A percentile compares a stretch with the other conserved stretches of the same genome.
These are phyloP conservation scores for Drosophila parthenogenetica DNA, from an alignment of 2,888 invertebrate genomes.

Conservation along the genomic window DNA sequence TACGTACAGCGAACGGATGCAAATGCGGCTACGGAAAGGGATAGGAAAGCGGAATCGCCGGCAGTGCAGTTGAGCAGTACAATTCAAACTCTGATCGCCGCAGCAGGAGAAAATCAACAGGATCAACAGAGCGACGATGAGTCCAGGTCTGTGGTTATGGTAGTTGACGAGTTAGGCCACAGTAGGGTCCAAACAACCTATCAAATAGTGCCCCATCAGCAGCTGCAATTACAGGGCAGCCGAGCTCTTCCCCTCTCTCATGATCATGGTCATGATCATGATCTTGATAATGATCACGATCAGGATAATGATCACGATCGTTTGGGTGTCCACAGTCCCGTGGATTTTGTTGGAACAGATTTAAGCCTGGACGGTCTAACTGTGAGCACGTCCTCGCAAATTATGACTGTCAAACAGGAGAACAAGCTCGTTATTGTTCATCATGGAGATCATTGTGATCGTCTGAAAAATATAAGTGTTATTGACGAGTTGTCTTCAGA, in stretches of 20 bases:
- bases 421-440: conserved; percentile 75
- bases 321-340: conserved; percentile 62
- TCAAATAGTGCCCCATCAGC: conserved; percentile 67
- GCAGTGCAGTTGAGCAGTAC: conserved; percentile 32
- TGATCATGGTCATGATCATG: conserved; percentile 1
- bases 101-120: conserved; percentile 26
- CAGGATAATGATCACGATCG: conserved; percentile 14
- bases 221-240: conserved; percentile 50
- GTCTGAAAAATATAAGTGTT: conserved; percentile 32
- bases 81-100: conserved; percentile 42
- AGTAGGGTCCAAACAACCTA: conserved; percentile 63
- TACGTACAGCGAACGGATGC: conserved; percentile 11
- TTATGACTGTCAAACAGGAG: conserved; percentile 79
- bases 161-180: conserved; percentile 78
- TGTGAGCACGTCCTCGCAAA: conserved; percentile 65
- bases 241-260: conserved; percentile 43
- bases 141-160: conserved; percentile 82
- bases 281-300: conserved; percentile 1
- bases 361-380: conserved; percentile 77
- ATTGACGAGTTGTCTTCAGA: conserved; percentile 77
- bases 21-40: background rate
- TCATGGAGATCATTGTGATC: conserved; percentile 18
- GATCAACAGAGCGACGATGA: conserved; percentile 47
- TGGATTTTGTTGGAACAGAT: conserved; percentile 75
- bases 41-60: conserved; percentile 72